Percentiles rank a stretch among this genome's conserved stretches.
These are phyloP conservation scores for Pogonophryne albipinna DNA, from an alignment of 2,797 vertebrate species.

Conservation along the genomic window DNA sequence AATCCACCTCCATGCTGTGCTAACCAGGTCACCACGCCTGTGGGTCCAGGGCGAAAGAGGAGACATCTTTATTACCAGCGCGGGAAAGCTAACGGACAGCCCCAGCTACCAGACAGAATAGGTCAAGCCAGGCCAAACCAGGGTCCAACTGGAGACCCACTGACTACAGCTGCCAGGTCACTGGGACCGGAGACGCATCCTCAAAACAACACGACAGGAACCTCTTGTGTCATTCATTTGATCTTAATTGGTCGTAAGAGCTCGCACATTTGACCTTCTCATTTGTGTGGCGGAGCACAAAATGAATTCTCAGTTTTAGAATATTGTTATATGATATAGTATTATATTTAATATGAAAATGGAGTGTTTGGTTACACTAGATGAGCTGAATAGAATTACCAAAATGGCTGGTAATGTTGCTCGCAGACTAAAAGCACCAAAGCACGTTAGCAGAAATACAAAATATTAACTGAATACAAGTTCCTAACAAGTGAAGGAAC, in stretches of 20 bases:
- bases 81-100: conserved; percentile 65
- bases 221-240: conserved; percentile 31
- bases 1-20: conserved; percentile 84
- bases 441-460: neutral
- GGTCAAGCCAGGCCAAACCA: conserved; percentile 59
- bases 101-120: conserved; percentile 56
- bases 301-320: conserved; percentile 5
- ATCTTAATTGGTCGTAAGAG: conserved; percentile 39
- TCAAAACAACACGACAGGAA: conserved; percentile 30
- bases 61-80: conserved; percentile 87
- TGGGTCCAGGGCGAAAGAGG: conserved; percentile 69
- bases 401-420: neutral
- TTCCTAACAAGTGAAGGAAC: neutral
- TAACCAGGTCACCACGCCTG: conserved; percentile 84
- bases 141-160: conserved; percentile 43
- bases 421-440: no score
- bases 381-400: conserved; percentile 1
- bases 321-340: neutral
- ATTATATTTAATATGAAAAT: neutral
- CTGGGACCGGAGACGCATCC: conserved; percentile 30
- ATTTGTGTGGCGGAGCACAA: conserved; percentile 13
- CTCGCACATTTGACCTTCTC: conserved; percentile 37
- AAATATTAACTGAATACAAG: neutral
- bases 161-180: conserved; percentile 62
- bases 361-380: neutral